Percentiles rank a stretch among this genome's conserved stretches.
Evolutionary conservation across 64 coral and sea anemone species (phyloP).

Genomic region (Hydrozoanthus tunicans): DNA sequence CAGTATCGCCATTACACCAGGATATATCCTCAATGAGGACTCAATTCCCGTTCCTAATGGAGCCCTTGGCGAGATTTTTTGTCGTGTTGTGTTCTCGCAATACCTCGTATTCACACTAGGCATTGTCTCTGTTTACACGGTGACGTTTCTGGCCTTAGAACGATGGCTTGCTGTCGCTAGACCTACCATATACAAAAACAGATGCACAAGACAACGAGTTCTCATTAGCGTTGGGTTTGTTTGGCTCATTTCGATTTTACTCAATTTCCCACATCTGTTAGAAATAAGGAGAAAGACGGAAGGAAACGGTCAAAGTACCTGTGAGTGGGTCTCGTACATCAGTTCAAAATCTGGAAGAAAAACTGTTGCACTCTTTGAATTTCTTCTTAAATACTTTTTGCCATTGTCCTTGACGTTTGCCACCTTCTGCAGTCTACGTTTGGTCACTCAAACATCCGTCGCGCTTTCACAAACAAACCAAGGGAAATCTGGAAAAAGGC

Average conservation of each 20-base stretch:
- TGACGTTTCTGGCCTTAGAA: conserved; percentile 79
- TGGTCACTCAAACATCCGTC: conserved; percentile 60
- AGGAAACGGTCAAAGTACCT: conserved; percentile 6
- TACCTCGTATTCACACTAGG: conserved; percentile 86
- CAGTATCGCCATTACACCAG: conserved; percentile 72
- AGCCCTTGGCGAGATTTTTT: conserved; percentile 68
- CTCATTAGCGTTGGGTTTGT: conserved; percentile 57
- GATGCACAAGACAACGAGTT: conserved; percentile 56
- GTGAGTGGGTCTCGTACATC: conserved; percentile 69
- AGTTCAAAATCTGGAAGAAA: conserved; percentile 43
- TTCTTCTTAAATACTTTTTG: conserved; percentile 78
- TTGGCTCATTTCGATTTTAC: conserved; percentile 65
- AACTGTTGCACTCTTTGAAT: conserved; percentile 71
- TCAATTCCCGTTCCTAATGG: conserved; percentile 60
- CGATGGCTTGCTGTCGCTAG: conserved; percentile 85
- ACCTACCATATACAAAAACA: conserved; percentile 69
- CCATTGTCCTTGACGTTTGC: conserved; percentile 63
- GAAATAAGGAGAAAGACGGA: conserved; percentile 62
- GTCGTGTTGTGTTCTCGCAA: conserved; percentile 77
- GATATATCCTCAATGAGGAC: conserved; percentile 63
- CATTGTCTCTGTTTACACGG: conserved; percentile 88
- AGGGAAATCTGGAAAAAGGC: conserved; percentile 71
- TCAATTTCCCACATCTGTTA: conserved; percentile 80
- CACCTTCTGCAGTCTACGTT: conserved; percentile 63
- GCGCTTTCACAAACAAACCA: conserved; percentile 89